These are phyloP conservation scores for Sylvicola cinctus DNA, from an alignment of 2,888 invertebrate species.

Conservation along the genomic window DNA sequence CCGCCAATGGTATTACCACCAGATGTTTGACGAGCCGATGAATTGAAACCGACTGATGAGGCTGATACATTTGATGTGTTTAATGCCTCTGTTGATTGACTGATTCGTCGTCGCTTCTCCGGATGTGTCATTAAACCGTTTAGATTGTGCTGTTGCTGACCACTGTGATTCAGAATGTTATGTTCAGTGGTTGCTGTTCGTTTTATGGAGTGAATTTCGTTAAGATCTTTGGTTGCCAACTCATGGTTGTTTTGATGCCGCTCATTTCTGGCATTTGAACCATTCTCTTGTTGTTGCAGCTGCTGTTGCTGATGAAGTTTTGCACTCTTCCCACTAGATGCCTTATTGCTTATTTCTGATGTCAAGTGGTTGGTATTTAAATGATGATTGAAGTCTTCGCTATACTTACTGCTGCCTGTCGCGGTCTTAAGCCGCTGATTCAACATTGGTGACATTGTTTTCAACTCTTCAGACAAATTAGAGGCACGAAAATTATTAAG, in stretches of 20 bases:
- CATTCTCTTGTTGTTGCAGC: neutral
- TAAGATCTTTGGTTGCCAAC: no score
- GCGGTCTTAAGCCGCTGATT: conserved; percentile 3
- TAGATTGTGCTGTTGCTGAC: conserved; percentile 1
- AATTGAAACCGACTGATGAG: no score
- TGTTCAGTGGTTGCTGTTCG: no score
- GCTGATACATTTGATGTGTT: no score
- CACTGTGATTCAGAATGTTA: neutral
- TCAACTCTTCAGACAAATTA: no score
- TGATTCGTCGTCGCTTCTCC: conserved; percentile 5
- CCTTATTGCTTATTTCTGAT: neutral
- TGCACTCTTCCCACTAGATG: neutral
- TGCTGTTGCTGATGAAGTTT: conserved; percentile 1
- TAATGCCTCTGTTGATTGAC: neutral
- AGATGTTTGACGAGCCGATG: no score
- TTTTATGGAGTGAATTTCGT: no score
- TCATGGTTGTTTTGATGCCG: no score
- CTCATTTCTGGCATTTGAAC: neutral
- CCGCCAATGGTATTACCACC: no score
- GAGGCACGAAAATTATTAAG: no score
- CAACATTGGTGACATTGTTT: neutral
- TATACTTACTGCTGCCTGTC: no score
- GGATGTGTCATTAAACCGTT: conserved; percentile 3
- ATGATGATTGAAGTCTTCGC: no score
- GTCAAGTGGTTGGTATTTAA: neutral